phyloP scores from a whole-genome alignment of 2,888 invertebrate species.

The Ormia ochracea region DNA sequence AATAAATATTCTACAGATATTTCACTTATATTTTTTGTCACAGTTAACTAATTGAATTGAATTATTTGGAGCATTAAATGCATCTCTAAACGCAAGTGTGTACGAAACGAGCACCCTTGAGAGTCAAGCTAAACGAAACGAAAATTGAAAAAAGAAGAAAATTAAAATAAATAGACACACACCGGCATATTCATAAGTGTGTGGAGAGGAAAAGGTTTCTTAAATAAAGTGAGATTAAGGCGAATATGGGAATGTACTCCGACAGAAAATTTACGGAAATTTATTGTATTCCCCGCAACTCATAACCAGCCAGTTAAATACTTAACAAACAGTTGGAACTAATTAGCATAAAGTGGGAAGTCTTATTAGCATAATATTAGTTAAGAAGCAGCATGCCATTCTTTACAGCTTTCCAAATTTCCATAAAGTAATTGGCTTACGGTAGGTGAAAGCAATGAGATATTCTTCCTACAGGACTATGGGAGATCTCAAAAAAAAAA shows the following conservation, averaged over 20 bases:
- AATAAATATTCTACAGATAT: background rate
- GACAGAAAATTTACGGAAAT: background rate
- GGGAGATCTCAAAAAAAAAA: too few relatives aligned
- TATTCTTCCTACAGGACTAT: too few relatives aligned
- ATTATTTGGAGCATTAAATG: conserved; percentile 62
- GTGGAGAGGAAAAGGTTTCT: background rate
- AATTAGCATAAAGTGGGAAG: too few relatives aligned
- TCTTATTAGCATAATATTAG: too few relatives aligned
- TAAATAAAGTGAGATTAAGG: background rate
- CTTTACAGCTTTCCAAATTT: too few relatives aligned
- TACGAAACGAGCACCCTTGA: conserved; percentile 56
- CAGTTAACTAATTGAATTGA: conserved; percentile 57
- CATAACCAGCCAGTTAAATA: too few relatives aligned
- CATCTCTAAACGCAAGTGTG: conserved; percentile 56
- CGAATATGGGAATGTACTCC: conserved; percentile 2
- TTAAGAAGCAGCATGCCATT: too few relatives aligned
- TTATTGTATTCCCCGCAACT: background rate
- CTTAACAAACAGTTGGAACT: too few relatives aligned
- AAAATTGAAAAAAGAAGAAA: background rate
- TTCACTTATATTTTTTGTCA: conserved; percentile 3
- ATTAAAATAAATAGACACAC: background rate
- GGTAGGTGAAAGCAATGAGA: too few relatives aligned
- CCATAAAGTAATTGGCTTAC: too few relatives aligned
- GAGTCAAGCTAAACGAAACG: conserved; percentile 47
- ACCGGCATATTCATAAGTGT: background rate